Conservation (phyloP, 1,140 invertebrate genomes). For the Helicoverpa zea region DNA sequence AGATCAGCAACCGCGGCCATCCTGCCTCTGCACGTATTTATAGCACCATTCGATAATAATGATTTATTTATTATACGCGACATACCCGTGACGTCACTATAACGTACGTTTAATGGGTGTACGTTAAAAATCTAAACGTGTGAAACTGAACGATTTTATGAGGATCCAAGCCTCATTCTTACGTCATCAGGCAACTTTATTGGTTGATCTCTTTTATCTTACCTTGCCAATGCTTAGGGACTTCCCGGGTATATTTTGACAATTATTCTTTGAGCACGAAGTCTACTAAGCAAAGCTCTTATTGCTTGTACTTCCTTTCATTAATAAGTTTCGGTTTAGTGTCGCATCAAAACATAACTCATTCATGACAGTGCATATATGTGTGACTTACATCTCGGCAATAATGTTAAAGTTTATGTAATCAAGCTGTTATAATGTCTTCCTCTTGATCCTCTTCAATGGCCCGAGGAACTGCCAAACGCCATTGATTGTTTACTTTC, state of each 20-base stretch:
- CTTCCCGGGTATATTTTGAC: too few relatives aligned
- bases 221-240: too few relatives aligned
- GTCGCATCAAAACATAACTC: too few relatives aligned
- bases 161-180: too few relatives aligned
- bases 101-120: background rate
- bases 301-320: too few relatives aligned
- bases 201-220: too few relatives aligned
- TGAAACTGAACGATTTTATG: background rate
- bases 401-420: conserved; percentile 54
- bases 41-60: conserved; percentile 58
- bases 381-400: conserved; percentile 16
- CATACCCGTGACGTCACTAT: conserved; percentile 43
- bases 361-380: too few relatives aligned
- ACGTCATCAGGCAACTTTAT: too few relatives aligned
- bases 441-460: conserved; percentile 63
- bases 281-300: too few relatives aligned
- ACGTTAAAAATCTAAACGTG: background rate
- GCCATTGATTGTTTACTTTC: conserved; percentile 43
- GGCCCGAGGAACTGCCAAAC: conserved; percentile 62
- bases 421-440: conserved; percentile 63
- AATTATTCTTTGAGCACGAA: too few relatives aligned
- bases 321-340: too few relatives aligned
- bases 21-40: conserved; percentile 57
- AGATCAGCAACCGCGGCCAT: conserved; percentile 64
- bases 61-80: conserved; percentile 55